A percentile compares a stretch with the other conserved stretches of the same genome.
Conservation (phyloP, 2,797 vertebrate genomes). For the Lepilemur ruficaudatus region DNA sequence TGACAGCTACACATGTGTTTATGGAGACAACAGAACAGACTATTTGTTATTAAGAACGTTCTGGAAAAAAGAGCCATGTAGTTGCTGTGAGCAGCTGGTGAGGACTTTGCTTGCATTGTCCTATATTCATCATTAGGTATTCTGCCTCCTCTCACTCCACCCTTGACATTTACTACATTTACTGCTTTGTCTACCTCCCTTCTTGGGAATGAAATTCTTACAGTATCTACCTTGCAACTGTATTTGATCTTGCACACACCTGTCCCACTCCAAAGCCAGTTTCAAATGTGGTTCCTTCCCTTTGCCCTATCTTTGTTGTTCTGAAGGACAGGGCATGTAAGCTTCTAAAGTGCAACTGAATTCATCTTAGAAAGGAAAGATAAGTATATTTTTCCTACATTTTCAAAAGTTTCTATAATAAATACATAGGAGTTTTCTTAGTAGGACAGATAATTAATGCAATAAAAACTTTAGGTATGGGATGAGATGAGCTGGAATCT, state of each 20-base stretch:
- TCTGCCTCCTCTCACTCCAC: background rate
- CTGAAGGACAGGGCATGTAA: background rate
- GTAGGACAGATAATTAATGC: background rate
- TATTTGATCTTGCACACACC: background rate
- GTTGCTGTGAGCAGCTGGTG: background rate
- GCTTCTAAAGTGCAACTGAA: background rate
- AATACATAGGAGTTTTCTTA: background rate
- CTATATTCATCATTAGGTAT: background rate
- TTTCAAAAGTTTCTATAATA: background rate
- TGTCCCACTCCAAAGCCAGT: background rate
- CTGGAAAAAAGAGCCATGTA: background rate
- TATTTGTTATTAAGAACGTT: background rate
- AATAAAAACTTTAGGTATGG: background rate
- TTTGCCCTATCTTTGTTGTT: background rate
- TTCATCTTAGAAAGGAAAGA: background rate
- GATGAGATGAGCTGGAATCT: background rate
- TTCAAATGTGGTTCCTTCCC: background rate
- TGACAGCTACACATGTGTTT: background rate
- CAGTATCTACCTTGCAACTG: background rate
- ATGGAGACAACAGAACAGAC: background rate
- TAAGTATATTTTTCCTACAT: background rate
- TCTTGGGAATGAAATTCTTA: background rate
- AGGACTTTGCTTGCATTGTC: background rate
- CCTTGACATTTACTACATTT: background rate
- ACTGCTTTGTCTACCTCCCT: background rate